These are phyloP conservation scores for Pterobdella sp. DNA, from an alignment of 2,888 invertebrate species.

Conservation along the genomic window DNA sequence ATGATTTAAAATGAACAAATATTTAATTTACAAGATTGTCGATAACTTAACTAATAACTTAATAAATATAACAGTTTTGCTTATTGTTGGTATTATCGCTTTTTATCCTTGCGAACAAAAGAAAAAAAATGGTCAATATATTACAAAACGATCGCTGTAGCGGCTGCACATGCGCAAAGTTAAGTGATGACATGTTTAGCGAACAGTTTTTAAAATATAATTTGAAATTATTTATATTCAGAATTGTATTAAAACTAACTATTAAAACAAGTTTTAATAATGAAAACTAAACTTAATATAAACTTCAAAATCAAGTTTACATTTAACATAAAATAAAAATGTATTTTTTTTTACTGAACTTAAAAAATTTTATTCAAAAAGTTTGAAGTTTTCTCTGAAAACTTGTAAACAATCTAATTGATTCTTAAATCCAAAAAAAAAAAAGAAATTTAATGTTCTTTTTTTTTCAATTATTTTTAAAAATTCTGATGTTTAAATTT, in stretches of 20 bases:
- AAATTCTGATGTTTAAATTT: no score
- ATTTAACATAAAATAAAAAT: neutral
- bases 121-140: neutral
- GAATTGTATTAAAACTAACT: no score
- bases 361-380: neutral
- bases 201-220: neutral
- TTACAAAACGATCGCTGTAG: conserved; percentile 5
- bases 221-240: neutral
- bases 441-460: no score
- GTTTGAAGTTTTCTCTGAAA: no score
- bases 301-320: neutral
- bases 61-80: neutral
- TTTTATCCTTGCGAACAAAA: conserved; percentile 5
- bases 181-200: neutral
- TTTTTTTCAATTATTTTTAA: no score
- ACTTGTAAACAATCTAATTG: no score
- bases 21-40: neutral
- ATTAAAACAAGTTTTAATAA: no score
- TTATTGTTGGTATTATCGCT: neutral
- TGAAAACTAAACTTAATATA: neutral
- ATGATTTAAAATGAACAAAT: neutral
- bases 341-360: neutral
- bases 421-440: no score
- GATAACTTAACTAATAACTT: neutral
- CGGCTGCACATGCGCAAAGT: neutral